These are phyloP conservation scores for Ceratina calcarata DNA, from an alignment of 1,140 invertebrate genomes.

Conservation along the genomic window DNA sequence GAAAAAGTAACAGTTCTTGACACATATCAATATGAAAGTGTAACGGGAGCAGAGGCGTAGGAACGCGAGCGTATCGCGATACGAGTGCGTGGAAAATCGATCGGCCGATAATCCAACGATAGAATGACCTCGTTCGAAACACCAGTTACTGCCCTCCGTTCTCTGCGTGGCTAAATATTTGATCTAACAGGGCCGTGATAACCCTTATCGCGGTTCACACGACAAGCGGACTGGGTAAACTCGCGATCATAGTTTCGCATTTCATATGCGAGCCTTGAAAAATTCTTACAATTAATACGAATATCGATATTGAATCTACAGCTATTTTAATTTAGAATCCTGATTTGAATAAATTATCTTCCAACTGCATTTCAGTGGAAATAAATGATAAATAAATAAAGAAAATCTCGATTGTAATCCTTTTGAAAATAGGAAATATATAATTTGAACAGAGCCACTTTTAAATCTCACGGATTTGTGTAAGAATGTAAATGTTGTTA, in stretches of 20 bases:
- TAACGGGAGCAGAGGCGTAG: slow-evolving; percentile 7
- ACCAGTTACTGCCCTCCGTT: slow-evolving; percentile 1
- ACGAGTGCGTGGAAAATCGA: slow-evolving; percentile 30
- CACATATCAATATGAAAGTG: not conserved
- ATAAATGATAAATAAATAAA: not conserved
- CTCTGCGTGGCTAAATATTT: slow-evolving; percentile 47
- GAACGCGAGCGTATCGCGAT: not conserved
- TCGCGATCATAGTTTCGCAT: not conserved
- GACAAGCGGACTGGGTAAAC: slow-evolving; percentile 16
- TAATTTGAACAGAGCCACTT: not conserved
- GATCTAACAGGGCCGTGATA: slow-evolving; percentile 40
- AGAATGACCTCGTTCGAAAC: slow-evolving; percentile 40
- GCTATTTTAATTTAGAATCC: too few relatives aligned
- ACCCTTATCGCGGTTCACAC: slow-evolving; percentile 42
- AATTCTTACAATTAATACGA: not conserved
- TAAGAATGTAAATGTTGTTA: not conserved
- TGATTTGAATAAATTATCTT: too few relatives aligned
- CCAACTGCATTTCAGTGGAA: too few relatives aligned
- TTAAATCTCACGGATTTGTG: not conserved
- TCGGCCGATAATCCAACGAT: slow-evolving; percentile 44
- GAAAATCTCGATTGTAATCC: not conserved
- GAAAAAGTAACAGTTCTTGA: not conserved
- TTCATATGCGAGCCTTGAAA: too few relatives aligned
- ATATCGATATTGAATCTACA: not conserved
- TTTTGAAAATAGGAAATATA: not conserved